Evolutionary conservation across 2,113 vertebrate genomes (phyloP).

Genomic region (Channa argus): DNA sequence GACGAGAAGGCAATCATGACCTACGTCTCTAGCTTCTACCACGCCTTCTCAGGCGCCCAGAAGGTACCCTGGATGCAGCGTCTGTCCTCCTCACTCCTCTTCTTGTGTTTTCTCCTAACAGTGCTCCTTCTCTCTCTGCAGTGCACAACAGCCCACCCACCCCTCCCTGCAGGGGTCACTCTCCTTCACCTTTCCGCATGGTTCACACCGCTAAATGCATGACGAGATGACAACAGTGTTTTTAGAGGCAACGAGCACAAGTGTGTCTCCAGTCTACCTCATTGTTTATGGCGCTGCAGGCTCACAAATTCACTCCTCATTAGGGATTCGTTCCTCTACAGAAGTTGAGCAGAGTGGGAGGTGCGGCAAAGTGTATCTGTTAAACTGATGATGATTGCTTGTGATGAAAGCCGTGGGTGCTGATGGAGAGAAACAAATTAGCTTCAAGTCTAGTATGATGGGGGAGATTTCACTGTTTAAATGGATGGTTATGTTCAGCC

Average conservation of each 20-base stretch:
- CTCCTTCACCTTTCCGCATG: constrained; percentile 79
- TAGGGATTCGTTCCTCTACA: background rate
- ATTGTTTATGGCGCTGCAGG: background rate
- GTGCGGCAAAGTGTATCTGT: constrained; percentile 31
- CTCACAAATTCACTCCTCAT: background rate
- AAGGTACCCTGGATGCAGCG: constrained; percentile 95
- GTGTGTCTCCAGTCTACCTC: constrained; percentile 61
- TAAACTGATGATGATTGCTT: constrained; percentile 42
- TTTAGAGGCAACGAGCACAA: constrained; percentile 64
- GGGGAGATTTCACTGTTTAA: constrained; percentile 28
- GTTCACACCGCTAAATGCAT: constrained; percentile 86
- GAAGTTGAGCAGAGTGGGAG: constrained; percentile 29
- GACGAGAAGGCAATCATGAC: constrained; percentile 99
- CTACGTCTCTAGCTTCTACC: constrained; percentile 99
- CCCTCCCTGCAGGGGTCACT: constrained; percentile 65
- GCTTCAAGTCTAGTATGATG: constrained; percentile 18
- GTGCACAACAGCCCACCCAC: constrained; percentile 54
- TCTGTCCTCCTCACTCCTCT: constrained; percentile 72
- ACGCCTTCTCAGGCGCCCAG: constrained; percentile 99
- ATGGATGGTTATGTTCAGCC: constrained; percentile 20
- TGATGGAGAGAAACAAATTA: constrained; percentile 48
- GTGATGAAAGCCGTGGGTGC: constrained; percentile 31
- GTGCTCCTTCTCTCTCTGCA: constrained; percentile 81
- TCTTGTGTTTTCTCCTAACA: constrained; percentile 84
- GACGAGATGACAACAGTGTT: constrained; percentile 78